Evolutionary conservation across 2,888 invertebrate species (phyloP).

Genomic region (Strigamia maritima): DNA sequence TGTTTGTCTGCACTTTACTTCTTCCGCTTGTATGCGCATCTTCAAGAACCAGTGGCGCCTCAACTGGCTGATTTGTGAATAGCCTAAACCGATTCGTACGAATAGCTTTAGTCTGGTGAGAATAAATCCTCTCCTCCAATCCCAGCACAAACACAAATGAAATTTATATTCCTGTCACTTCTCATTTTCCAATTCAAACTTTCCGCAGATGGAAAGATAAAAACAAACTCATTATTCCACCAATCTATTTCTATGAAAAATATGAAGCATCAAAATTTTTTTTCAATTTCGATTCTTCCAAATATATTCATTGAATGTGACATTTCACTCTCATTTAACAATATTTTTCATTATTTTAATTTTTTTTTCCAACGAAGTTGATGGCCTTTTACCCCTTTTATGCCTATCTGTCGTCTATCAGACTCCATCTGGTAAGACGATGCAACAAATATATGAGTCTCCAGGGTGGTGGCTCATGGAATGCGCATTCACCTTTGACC

Average conservation of each 20-base stretch:
- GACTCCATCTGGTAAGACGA: constrained; percentile 18
- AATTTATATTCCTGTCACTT: constrained; percentile 19
- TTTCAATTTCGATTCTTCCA: no score
- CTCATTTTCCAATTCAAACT: constrained; percentile 21
- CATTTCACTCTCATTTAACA: neutral
- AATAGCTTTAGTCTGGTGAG: constrained; percentile 30
- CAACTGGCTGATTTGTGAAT: constrained; percentile 25
- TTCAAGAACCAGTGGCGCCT: constrained; percentile 29
- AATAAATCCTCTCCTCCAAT: constrained; percentile 9
- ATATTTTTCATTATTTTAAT: neutral
- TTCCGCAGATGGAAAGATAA: neutral
- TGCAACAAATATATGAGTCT: constrained; percentile 26
- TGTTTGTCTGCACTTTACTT: neutral
- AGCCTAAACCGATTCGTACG: neutral
- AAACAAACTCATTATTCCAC: neutral
- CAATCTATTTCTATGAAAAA: neutral
- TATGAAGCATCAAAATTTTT: neutral
- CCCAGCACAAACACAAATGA: constrained; percentile 18
- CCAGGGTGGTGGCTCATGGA: constrained; percentile 25
- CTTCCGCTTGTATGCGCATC: constrained; percentile 12
- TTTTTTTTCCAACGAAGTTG: neutral
- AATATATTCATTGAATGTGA: no score
- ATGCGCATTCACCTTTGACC: constrained; percentile 29
- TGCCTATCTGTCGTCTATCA: constrained; percentile 25
- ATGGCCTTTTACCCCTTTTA: neutral